phyloP scores from a whole-genome alignment of 2,888 invertebrate species.

The Xestia c-nigrum region DNA sequence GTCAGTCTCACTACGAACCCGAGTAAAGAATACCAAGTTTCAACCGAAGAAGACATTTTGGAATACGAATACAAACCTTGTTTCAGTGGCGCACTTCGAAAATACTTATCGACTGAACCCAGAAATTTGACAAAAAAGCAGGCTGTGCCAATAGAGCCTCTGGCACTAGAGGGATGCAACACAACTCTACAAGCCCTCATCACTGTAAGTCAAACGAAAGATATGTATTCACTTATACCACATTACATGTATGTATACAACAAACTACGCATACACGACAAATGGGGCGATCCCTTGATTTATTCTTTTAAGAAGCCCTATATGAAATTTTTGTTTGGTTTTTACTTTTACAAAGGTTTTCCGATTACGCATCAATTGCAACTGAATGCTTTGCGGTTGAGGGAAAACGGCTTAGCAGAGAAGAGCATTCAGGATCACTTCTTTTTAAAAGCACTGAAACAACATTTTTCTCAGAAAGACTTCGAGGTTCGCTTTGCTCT shows the following conservation, averaged over 20 bases:
- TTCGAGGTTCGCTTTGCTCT: slow-evolving; percentile 52
- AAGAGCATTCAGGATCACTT: slow-evolving; percentile 49
- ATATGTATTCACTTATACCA: slow-evolving; percentile 48
- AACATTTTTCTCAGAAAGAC: slow-evolving; percentile 40
- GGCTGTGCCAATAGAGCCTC: neutral
- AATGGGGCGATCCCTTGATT: slow-evolving; percentile 53
- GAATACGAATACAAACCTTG: slow-evolving; percentile 74
- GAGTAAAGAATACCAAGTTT: slow-evolving; percentile 72
- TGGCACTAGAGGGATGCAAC: slow-evolving; percentile 49
- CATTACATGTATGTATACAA: slow-evolving; percentile 46
- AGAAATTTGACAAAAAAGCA: neutral
- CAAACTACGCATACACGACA: slow-evolving; percentile 43
- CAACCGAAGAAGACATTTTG: slow-evolving; percentile 68
- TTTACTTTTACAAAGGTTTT: slow-evolving; percentile 61
- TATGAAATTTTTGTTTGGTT: slow-evolving; percentile 30
- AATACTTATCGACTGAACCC: slow-evolving; percentile 46
- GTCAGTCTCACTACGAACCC: slow-evolving; percentile 74
- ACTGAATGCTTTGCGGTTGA: slow-evolving; percentile 41
- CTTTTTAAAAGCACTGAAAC: slow-evolving; percentile 38
- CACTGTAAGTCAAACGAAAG: slow-evolving; percentile 40
- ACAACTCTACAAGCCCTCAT: slow-evolving; percentile 29
- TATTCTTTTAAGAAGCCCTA: slow-evolving; percentile 50
- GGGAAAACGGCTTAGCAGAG: slow-evolving; percentile 55
- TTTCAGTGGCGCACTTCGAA: slow-evolving; percentile 69
- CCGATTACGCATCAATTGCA: slow-evolving; percentile 42